phyloP scores from a whole-genome alignment of 2,113 vertebrate species.

The Thamnophis sirtalis region DNA sequence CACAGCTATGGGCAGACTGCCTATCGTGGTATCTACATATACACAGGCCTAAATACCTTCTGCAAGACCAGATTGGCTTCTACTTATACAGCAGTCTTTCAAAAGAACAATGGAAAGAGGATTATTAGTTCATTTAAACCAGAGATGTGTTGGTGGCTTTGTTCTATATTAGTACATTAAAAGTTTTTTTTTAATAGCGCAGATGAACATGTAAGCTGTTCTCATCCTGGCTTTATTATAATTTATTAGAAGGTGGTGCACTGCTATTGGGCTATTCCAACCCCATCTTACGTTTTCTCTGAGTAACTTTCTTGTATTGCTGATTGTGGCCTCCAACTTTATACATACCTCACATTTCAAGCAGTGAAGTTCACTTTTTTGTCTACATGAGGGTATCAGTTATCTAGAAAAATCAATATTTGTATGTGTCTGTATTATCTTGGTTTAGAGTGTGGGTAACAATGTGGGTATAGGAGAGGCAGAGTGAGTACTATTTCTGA shows the following conservation, averaged over 20 bases:
- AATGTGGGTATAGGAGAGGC: neutral
- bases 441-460: neutral
- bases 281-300: neutral
- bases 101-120: neutral
- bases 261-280: neutral
- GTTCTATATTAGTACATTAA: neutral
- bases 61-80: neutral
- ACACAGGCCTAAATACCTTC: neutral
- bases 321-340: neutral
- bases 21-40: neutral
- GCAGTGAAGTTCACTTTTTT: neutral
- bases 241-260: neutral
- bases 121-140: neutral
- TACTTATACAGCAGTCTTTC: neutral
- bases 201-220: neutral
- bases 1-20: neutral
- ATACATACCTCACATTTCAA: neutral
- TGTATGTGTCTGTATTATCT: neutral
- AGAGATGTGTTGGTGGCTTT: neutral
- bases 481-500: neutral
- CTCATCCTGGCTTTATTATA: neutral
- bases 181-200: neutral
- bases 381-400: neutral
- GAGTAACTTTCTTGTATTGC: neutral
- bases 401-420: neutral